Base-by-base conservation (phyloP, 2,888 invertebrate species). In the Mystacides longicornis region DNA sequence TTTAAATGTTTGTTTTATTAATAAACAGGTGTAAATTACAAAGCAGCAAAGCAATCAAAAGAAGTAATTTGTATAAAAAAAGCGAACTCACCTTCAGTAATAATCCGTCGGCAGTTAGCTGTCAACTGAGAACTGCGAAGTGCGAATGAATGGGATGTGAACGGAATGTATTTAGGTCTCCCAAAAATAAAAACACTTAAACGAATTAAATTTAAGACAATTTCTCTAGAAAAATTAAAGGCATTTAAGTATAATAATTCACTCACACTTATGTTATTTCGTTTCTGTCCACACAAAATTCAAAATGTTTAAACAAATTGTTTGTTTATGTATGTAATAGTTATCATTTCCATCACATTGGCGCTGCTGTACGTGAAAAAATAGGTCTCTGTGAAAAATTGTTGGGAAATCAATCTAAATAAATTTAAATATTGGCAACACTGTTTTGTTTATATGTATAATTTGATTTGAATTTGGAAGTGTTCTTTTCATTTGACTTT, bases 251-350 rank as follows among this genome's bases (percentile, higher is more conserved):
- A 27, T 27, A 7, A 7, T 27, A 37, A 3, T n/a, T n/a, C n/a
- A n/a, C n/a, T n/a, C n/a, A n/a, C n/a, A n/a, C n/a, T n/a, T n/a
- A n/a, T n/a, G n/a, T n/a, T n/a, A n/a, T n/a, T n/a, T n/a, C n/a
- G n/a, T n/a, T n/a, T n/a, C n/a, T n/a, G n/a, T n/a, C n/a, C n/a
- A n/a, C n/a, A n/a, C 14, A 37, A 37, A 37, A 37, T n/a, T n/a
- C n/a, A n/a, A 37, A 37, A 37, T 37, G 37, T 37, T 37, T 37
- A 37, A 37, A 37, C 16, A 37, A 37, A n/a, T n/a, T 37, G 37
- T 37, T 37, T 37, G 37, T 37, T 37, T 37, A 7, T 37, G 14
- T 37, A 37, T 37, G 14, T 37, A n/a, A n/a, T 37, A 37, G 37
- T 37, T 37, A 27, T 16, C 14, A n/a, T 7, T 37, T 37, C 16